phyloP scores from a whole-genome alignment of 2,797 vertebrate genomes.

The Cyclura pinguis region DNA sequence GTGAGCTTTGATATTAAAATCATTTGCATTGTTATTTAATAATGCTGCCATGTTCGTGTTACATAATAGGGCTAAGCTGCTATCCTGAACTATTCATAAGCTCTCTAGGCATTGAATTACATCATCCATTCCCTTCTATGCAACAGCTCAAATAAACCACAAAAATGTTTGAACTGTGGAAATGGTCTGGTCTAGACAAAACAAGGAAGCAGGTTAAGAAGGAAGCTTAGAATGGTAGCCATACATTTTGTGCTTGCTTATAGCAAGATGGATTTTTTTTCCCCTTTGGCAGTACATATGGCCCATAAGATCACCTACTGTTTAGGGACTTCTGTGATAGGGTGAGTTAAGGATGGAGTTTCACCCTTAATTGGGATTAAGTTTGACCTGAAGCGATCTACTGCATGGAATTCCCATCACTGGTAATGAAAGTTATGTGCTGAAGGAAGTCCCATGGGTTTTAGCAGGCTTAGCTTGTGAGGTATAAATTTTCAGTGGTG shows the following conservation, averaged over 20 bases:
- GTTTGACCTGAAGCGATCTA: constrained; percentile 7
- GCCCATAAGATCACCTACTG: constrained; percentile 69
- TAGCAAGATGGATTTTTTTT: constrained; percentile 50
- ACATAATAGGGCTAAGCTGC: constrained; percentile 77
- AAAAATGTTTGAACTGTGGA: constrained; percentile 62
- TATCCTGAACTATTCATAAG: constrained; percentile 79
- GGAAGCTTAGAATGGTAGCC: constrained; percentile 52
- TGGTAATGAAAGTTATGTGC: constrained; percentile 30
- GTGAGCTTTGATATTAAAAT: constrained; percentile 68
- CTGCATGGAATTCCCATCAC: constrained; percentile 35
- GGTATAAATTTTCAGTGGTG: neutral
- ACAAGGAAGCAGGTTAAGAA: constrained; percentile 59
- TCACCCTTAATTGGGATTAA: constrained; percentile 50
- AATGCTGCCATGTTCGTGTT: constrained; percentile 73
- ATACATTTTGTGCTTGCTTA: constrained; percentile 43
- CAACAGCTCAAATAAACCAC: constrained; percentile 65
- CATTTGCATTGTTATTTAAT: constrained; percentile 78
- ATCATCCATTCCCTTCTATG: constrained; percentile 34
- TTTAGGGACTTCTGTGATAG: constrained; percentile 40
- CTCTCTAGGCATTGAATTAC: constrained; percentile 77
- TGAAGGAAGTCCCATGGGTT: neutral
- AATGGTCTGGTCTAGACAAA: constrained; percentile 68
- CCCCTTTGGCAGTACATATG: constrained; percentile 72
- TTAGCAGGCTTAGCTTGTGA: neutral
- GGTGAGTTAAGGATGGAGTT: constrained; percentile 53